Percentiles rank a stretch among this genome's conserved stretches.
Conservation (phyloP, 2,113 vertebrate genomes). For the Seriola rivoliana region DNA sequence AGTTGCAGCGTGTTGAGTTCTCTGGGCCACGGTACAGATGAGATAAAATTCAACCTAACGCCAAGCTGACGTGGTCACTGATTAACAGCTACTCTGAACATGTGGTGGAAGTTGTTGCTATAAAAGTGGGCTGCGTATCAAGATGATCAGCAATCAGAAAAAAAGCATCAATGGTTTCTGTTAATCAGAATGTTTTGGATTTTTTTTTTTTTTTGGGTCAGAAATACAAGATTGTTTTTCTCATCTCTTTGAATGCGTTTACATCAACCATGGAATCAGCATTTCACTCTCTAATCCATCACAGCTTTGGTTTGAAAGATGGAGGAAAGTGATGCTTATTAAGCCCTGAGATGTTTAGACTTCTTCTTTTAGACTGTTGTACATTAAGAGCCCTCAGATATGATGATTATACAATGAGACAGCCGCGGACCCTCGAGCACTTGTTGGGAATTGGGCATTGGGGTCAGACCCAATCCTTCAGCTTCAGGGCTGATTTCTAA, state of each 20-base stretch:
- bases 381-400: background rate
- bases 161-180: background rate
- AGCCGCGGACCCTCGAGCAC: background rate
- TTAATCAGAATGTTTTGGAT: background rate
- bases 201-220: background rate
- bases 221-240: background rate
- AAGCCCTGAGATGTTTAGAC: no score
- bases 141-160: background rate
- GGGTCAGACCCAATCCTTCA: no score
- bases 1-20: no score
- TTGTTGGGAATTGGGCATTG: no score
- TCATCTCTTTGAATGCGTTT: conserved; percentile 9
- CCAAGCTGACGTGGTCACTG: background rate
- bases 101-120: background rate
- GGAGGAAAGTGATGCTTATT: no score
- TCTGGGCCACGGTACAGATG: no score
- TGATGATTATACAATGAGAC: no score
- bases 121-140: background rate
- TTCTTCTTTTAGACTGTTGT: no score
- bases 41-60: no score
- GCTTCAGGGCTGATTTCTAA: no score
- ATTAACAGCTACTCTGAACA: conserved; percentile 10
- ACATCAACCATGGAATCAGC: background rate
- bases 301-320: no score
- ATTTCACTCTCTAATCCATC: background rate